These are phyloP conservation scores for Sebastes paucispinis DNA, from an alignment of 2,797 vertebrate species.

Conservation along the genomic window DNA sequence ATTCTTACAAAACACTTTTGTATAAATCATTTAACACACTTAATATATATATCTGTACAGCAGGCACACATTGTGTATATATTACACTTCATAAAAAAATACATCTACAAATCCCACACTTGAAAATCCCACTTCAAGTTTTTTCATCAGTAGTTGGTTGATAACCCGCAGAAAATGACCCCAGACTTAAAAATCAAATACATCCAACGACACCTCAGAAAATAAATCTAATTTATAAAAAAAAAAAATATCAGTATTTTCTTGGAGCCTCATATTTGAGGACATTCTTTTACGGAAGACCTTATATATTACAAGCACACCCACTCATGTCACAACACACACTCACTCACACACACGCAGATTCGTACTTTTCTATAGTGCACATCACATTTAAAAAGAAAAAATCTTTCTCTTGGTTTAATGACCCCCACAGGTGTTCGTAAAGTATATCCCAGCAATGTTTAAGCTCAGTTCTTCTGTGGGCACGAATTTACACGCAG, in stretches of 20 bases:
- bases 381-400: slow-evolving; percentile 11
- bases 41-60: slow-evolving; percentile 49
- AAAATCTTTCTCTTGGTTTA: not conserved
- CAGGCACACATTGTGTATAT: slow-evolving; percentile 67
- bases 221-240: slow-evolving; percentile 29
- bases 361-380: slow-evolving; percentile 16
- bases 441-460: not conserved
- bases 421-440: not conserved
- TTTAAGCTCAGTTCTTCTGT: not conserved
- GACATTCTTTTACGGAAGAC: slow-evolving; percentile 43
- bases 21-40: slow-evolving; percentile 62
- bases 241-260: not conserved
- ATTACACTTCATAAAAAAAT: slow-evolving; percentile 63
- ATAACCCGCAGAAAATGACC: slow-evolving; percentile 38
- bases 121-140: slow-evolving; percentile 71
- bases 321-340: not conserved
- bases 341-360: not conserved
- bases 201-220: slow-evolving; percentile 34
- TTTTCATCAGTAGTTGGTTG: slow-evolving; percentile 58
- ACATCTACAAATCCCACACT: slow-evolving; percentile 50
- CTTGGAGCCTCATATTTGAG: slow-evolving; percentile 16
- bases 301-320: slow-evolving; percentile 5
- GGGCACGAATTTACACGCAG: not conserved
- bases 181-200: slow-evolving; percentile 27
- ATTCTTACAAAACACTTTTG: slow-evolving; percentile 52